Evolutionary conservation across 2,797 vertebrate genomes (phyloP).

Genomic region (Perodicticus potto): DNA sequence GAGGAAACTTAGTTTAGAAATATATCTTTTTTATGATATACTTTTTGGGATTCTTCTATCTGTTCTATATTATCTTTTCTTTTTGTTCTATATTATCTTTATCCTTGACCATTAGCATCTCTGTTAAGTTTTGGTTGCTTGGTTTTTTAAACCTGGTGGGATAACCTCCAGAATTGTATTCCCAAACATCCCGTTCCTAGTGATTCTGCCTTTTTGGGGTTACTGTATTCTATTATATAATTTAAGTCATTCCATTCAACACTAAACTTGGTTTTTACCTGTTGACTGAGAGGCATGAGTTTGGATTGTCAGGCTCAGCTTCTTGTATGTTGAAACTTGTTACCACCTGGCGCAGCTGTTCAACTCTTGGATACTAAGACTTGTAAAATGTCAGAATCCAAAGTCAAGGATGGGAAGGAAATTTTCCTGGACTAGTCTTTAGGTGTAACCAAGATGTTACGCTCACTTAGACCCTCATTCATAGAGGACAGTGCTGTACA

Average conservation of each 20-base stretch:
- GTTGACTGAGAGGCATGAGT: background rate
- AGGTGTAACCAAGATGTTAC: background rate
- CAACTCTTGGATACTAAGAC: background rate
- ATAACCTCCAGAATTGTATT: background rate
- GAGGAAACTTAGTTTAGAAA: constrained; percentile 38
- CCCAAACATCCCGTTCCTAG: background rate
- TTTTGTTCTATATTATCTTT: no score
- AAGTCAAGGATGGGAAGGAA: background rate
- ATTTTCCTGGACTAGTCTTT: background rate
- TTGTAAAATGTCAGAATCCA: background rate
- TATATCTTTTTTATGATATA: background rate
- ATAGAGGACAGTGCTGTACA: background rate
- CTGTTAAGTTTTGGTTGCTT: background rate
- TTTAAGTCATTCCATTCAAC: background rate
- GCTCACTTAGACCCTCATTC: background rate
- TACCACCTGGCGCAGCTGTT: background rate
- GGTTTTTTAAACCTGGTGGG: background rate
- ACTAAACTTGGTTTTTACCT: background rate
- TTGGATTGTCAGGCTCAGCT: background rate
- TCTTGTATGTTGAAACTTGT: background rate
- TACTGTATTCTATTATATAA: background rate
- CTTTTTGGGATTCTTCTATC: constrained; percentile 21
- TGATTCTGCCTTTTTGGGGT: background rate
- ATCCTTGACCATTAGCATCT: background rate
- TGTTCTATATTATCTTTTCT: constrained; percentile 16